A percentile compares a stretch with the other conserved stretches of the same genome.
Conservation (phyloP, 1,140 invertebrate genomes). For the Drosophila eugracilis region DNA sequence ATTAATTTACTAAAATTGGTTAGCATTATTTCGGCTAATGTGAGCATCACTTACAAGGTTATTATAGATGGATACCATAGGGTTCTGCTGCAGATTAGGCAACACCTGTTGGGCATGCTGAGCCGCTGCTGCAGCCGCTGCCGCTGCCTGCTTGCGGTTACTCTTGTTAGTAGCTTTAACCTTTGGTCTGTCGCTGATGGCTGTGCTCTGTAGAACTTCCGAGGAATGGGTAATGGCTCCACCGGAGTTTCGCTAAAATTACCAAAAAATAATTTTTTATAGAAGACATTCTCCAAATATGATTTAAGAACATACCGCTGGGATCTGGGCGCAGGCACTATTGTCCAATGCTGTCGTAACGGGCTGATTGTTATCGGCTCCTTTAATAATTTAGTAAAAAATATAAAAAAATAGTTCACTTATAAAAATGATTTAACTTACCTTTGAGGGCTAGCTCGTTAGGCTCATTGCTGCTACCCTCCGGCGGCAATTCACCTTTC, state of each 20-base stretch:
- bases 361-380: constrained; percentile 39
- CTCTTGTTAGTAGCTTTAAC: constrained; percentile 92
- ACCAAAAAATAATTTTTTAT: not conserved
- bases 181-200: constrained; percentile 92
- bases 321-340: constrained; percentile 32
- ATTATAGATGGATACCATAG: constrained; percentile 84
- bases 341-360: constrained; percentile 34
- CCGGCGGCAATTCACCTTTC: constrained; percentile 45
- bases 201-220: constrained; percentile 87
- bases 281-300: not conserved
- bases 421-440: constrained; percentile 4
- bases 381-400: constrained; percentile 25
- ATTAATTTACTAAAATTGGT: not conserved
- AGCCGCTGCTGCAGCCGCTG: constrained; percentile 49
- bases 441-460: constrained; percentile 49
- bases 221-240: constrained; percentile 84
- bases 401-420: not conserved
- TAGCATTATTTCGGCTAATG: too few species aligned
- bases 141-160: constrained; percentile 87
- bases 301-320: constrained; percentile 37
- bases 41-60: constrained; percentile 68
- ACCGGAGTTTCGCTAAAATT: constrained; percentile 52
- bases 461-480: constrained; percentile 28
- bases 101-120: constrained; percentile 55
- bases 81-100: constrained; percentile 70